Conservation (phyloP, 2,888 invertebrate genomes). For the Atherix ibis region DNA sequence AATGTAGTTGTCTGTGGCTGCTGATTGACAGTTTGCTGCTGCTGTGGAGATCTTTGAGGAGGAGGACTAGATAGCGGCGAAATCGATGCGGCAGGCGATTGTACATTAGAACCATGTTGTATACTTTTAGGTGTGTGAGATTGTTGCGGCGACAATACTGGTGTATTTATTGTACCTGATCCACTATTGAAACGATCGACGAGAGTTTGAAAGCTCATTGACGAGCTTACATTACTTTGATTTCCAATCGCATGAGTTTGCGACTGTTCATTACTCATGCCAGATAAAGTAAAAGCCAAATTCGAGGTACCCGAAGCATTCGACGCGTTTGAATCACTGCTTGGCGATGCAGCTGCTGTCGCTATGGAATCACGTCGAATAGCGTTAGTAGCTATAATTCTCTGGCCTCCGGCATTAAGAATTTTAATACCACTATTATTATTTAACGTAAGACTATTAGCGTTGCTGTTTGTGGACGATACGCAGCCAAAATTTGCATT, state of each 20-base stretch:
- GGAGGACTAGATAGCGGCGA: conserved; percentile 45
- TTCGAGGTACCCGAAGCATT: conserved; percentile 29
- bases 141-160: conserved; percentile 23
- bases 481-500: conserved; percentile 25
- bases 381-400: conserved; percentile 26
- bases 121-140: conserved; percentile 27
- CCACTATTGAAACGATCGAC: conserved; percentile 29
- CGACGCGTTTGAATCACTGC: conserved; percentile 32
- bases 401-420: conserved; percentile 18
- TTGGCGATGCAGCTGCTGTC: conserved; percentile 34
- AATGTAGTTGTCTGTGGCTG: conserved; percentile 34
- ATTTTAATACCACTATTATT: conserved; percentile 13
- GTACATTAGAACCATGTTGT: conserved; percentile 17
- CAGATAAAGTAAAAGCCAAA: conserved; percentile 40
- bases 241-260: conserved; percentile 16
- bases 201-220: conserved; percentile 21
- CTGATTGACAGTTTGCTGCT: conserved; percentile 10
- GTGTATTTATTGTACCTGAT: conserved; percentile 18
- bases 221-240: conserved; percentile 19
- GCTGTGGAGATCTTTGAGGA: conserved; percentile 27
- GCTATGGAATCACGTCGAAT: conserved; percentile 32
- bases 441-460: conserved; percentile 7
- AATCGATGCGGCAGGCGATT: conserved; percentile 32
- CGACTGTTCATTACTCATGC: conserved; percentile 34
- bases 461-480: conserved; percentile 10